A percentile compares a stretch with the other conserved stretches of the same genome.
Conservation (phyloP, 2,797 vertebrate species). For the Danio tinwini region DNA sequence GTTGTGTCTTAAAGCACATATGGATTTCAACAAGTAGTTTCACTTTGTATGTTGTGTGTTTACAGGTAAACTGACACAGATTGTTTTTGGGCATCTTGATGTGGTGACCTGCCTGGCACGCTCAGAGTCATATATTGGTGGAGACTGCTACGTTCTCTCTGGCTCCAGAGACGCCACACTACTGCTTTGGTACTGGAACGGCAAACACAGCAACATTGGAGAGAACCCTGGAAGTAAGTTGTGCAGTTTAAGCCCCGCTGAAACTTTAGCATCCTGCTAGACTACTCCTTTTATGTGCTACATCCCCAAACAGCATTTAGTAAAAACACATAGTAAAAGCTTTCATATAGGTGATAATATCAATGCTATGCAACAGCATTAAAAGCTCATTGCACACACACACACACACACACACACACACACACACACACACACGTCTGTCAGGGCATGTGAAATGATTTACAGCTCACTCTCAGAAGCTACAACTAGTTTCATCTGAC, state of each 20-base stretch:
- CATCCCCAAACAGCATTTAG: conserved; percentile 28
- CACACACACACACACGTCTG: conserved; percentile 36
- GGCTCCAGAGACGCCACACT: conserved; percentile 96
- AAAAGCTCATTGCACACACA: conserved; percentile 26
- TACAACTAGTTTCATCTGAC: conserved; percentile 80
- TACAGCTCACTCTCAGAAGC: conserved; percentile 75
- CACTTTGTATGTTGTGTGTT: conserved; percentile 55
- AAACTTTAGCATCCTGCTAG: too few relatives aligned
- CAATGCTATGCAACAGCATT: conserved; percentile 20
- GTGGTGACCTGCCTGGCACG: conserved; percentile 94
- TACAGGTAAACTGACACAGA: conserved; percentile 94
- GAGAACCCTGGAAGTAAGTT: conserved; percentile 89
- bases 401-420: too few relatives aligned
- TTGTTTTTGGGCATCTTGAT: conserved; percentile 95
- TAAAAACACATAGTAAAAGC: conserved; percentile 20
- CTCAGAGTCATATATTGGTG: conserved; percentile 96
- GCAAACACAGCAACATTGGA: conserved; percentile 90
- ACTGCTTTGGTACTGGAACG: conserved; percentile 98
- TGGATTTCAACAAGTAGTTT: background rate
- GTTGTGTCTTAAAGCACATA: background rate
- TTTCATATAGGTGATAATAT: conserved; percentile 30
- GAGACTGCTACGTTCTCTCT: conserved; percentile 95
- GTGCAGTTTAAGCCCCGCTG: conserved; percentile 6
- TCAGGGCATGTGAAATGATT: conserved; percentile 75
- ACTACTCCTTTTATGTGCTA: background rate